phyloP scores from a whole-genome alignment of 2,888 invertebrate species.

The Dasypolia templi region DNA sequence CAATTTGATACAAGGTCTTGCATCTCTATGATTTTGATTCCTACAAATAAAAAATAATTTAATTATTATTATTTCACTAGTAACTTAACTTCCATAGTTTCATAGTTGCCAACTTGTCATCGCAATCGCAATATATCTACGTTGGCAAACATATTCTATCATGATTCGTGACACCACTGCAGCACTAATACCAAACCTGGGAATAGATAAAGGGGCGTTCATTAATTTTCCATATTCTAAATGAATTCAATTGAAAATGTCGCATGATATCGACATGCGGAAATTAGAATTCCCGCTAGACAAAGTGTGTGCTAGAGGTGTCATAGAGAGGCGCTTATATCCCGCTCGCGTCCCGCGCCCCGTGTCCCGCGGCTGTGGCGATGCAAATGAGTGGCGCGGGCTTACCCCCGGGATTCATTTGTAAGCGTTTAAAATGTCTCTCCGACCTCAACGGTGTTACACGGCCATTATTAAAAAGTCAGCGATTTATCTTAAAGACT shows the following conservation, averaged over 20 bases:
- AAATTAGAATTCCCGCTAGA: constrained; percentile 45
- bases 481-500: constrained; percentile 38
- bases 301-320: constrained; percentile 46
- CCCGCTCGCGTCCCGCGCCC: constrained; percentile 18
- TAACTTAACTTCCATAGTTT: not conserved
- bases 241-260: constrained; percentile 34
- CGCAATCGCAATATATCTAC: not conserved
- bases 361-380: constrained; percentile 18
- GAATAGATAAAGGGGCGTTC: constrained; percentile 1
- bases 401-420: constrained; percentile 58
- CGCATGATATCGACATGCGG: constrained; percentile 29
- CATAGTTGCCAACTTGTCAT: constrained; percentile 4
- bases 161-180: not conserved
- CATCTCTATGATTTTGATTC: not conserved
- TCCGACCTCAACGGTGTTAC: constrained; percentile 44
- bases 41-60: not conserved
- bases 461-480: constrained; percentile 58
- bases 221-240: constrained; percentile 20
- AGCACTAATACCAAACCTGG: not conserved
- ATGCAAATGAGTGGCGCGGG: constrained; percentile 57
- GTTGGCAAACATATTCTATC: not conserved
- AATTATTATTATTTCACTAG: not conserved
- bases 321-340: constrained; percentile 31
- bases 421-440: constrained; percentile 63
- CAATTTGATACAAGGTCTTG: not conserved